These are phyloP conservation scores for Ophioderma brevispina DNA, from an alignment of 35 echinoderm and acorn worm species.

Conservation along the genomic window DNA sequence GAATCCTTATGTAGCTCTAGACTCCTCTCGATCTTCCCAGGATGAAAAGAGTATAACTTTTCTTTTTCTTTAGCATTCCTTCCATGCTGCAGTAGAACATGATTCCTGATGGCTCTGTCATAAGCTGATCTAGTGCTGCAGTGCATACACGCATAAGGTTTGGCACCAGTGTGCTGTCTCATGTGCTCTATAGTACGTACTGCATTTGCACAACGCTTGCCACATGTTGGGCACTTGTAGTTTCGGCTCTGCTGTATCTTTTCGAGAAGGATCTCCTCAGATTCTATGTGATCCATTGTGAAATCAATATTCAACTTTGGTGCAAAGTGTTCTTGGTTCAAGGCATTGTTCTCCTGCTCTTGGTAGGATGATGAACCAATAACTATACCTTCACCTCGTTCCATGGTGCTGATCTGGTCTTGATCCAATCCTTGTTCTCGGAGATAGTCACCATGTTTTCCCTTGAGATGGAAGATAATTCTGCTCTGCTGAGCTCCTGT, in stretches of 20 bases:
- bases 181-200: constrained; percentile 1
- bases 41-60: background rate
- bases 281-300: background rate
- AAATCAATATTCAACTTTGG: background rate
- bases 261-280: background rate
- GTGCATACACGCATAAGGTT: background rate
- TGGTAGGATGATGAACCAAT: too few relatives aligned
- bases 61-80: background rate
- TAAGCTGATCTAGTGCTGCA: constrained; percentile 7
- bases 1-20: background rate
- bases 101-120: background rate
- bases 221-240: background rate
- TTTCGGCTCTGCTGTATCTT: background rate
- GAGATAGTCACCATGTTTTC: background rate
- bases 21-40: background rate
- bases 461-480: background rate
- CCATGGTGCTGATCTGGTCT: background rate
- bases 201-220: background rate
- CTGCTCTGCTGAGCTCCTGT: background rate
- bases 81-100: background rate
- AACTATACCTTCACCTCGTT: too few relatives aligned
- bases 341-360: too few relatives aligned
- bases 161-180: background rate
- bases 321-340: background rate
- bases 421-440: background rate